Percentiles rank a stretch among this genome's conserved stretches.
Evolutionary conservation across 2,113 vertebrate species (phyloP).

Genomic region (Pelvicachromis taeniatus): DNA sequence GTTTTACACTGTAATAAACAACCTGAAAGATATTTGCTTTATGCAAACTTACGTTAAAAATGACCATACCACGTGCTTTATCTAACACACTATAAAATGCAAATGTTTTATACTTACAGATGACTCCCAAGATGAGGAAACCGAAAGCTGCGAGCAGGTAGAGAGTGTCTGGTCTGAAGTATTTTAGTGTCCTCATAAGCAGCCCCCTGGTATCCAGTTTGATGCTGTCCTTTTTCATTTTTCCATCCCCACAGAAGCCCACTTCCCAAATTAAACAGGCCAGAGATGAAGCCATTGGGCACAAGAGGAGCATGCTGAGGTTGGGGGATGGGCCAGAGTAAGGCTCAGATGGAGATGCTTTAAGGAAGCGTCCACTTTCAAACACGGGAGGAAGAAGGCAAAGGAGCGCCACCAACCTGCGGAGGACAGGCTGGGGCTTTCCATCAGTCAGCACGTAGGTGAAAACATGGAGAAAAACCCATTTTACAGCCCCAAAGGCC

Average conservation of each 20-base stretch:
- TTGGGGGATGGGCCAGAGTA: not conserved
- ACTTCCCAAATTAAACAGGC: constrained; percentile 67
- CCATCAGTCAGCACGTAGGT: not conserved
- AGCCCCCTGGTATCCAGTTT: constrained; percentile 8
- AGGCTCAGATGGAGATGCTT: not conserved
- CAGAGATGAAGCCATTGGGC: not conserved
- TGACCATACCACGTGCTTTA: not conserved
- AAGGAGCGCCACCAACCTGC: constrained; percentile 32
- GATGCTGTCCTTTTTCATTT: not conserved
- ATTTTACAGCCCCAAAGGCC: constrained; percentile 46
- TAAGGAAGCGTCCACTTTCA: constrained; percentile 22
- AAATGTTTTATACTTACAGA: constrained; percentile 67
- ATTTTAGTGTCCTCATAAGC: constrained; percentile 60
- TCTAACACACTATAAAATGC: not conserved
- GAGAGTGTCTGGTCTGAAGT: constrained; percentile 59
- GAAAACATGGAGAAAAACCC: constrained; percentile 25
- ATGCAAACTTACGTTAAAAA: too few relatives aligned
- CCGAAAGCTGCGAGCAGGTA: constrained; percentile 61
- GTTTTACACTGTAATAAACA: not conserved
- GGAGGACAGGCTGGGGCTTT: not conserved
- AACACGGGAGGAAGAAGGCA: constrained; percentile 59
- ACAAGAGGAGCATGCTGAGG: constrained; percentile 20
- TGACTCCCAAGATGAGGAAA: constrained; percentile 70
- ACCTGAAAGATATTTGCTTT: too few relatives aligned
- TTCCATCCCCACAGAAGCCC: not conserved